Evolutionary conservation across 2,888 invertebrate genomes (phyloP).

Genomic region (Stenichneumon culpator): DNA sequence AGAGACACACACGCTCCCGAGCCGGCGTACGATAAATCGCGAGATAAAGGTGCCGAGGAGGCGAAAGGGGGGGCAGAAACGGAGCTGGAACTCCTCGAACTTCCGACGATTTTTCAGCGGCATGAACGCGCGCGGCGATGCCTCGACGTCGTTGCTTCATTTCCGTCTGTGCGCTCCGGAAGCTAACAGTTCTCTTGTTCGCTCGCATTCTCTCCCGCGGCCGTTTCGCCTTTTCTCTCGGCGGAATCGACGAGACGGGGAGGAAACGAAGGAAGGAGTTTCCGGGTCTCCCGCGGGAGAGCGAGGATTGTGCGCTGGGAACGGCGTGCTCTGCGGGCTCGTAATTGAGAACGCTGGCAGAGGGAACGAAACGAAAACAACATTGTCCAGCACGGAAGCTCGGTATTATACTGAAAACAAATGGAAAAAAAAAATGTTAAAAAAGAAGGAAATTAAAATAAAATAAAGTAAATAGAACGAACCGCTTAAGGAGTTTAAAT

Average conservation of each 20-base stretch:
- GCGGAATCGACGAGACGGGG: neutral
- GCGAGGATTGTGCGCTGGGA: constrained; percentile 52
- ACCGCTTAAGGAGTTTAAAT: constrained; percentile 79
- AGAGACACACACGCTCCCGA: neutral
- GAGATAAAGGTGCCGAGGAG: constrained; percentile 41
- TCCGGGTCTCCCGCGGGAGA: constrained; percentile 30
- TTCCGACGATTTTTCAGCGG: constrained; percentile 57
- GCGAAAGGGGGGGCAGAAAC: neutral
- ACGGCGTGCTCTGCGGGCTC: constrained; percentile 16
- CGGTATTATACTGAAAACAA: constrained; percentile 36
- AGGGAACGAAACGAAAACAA: constrained; percentile 40
- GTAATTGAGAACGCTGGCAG: neutral
- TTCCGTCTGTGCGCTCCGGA: constrained; percentile 75
- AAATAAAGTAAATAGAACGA: constrained; percentile 67
- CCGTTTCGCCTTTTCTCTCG: constrained; percentile 26
- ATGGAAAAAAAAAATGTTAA: constrained; percentile 47
- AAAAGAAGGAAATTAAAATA: no score
- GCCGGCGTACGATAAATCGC: constrained; percentile 35
- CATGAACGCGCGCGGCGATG: constrained; percentile 43
- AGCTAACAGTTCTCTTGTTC: constrained; percentile 62
- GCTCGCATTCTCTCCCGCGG: constrained; percentile 2
- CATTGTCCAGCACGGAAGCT: constrained; percentile 32
- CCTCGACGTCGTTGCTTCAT: constrained; percentile 74
- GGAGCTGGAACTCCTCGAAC: constrained; percentile 54
- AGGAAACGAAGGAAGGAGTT: constrained; percentile 9